Base-by-base conservation (phyloP, 2,888 invertebrate genomes). In the Apamea monoglypha region DNA sequence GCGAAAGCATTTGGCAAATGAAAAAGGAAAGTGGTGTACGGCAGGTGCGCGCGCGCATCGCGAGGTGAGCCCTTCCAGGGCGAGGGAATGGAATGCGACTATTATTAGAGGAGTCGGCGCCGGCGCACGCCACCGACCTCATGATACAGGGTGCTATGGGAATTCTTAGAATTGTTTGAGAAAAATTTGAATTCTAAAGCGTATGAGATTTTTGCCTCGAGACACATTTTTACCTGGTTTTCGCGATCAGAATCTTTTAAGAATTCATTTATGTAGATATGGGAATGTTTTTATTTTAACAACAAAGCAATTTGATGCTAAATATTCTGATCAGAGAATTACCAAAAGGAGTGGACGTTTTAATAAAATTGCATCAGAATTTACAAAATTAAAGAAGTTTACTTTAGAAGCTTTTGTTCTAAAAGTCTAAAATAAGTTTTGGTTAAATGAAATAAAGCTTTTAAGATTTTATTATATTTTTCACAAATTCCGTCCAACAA, bases 51-150 rank as follows among this genome's bases (percentile, higher is more conserved):
- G 89, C 85, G 81, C 88, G 86, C 87, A 86, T 87, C 86, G 85
- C 90, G 92, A 90, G 92, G 91, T 91, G 90, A 91, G 91, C 92
- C 94, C 94, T 92, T 92, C 91, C 90, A 87, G 91, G 90, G 92
- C 90, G 90, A 90, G 89, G 91, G 92, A 91, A 90, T 91, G 96
- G 96, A 95, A 96, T 96, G 96, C 93, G 92, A 92, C 96, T 96
- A 96, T 96, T 96, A 96, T 96, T 96, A 96, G 95, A 94, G 91
- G 89, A 92, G 92, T 86, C 95, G 95, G 95, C 96, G 95, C 94
- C 94, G 93, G 94, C 94, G 94, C 95, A 92, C 92, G 93, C 93
- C 92, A 87, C 90, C 90, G 89, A 91, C 91, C 91, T 91, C 89
- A 87, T 84, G 85, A 91, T 92, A 94, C 93, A 93, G 94, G 93